These are phyloP conservation scores for Misgurnus mizolepis DNA, from an alignment of 2,113 vertebrate species.

Conservation along the genomic window DNA sequence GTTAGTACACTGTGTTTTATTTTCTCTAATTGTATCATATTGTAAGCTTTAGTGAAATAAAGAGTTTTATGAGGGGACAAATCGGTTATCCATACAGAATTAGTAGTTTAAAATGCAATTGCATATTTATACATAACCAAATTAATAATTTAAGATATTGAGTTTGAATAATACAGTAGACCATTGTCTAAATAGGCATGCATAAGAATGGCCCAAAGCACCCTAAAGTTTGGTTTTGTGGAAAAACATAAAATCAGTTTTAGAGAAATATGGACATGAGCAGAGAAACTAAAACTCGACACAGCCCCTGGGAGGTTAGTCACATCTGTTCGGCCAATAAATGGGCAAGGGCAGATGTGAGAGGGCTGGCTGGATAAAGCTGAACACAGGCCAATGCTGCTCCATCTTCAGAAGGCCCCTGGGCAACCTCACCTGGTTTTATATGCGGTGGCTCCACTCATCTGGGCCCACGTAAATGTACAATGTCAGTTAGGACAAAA, in stretches of 20 bases:
- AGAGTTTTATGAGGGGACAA: neutral
- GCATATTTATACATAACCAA: no score
- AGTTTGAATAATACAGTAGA: neutral
- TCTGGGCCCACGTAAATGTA: constrained; percentile 21
- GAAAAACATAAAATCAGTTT: neutral
- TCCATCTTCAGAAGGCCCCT: constrained; percentile 27
- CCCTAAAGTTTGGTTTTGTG: constrained; percentile 22
- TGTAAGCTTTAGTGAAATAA: neutral
- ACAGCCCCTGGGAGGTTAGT: constrained; percentile 39
- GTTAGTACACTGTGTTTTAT: no score
- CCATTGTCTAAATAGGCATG: constrained; percentile 11
- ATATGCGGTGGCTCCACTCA: constrained; percentile 12
- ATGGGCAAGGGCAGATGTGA: constrained; percentile 35
- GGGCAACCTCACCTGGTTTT: constrained; percentile 25
- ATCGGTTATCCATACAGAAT: neutral
- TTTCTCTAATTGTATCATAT: no score
- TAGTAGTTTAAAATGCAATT: no score
- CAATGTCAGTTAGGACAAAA: constrained; percentile 20
- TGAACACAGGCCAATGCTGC: constrained; percentile 34
- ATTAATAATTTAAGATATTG: neutral
- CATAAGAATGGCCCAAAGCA: constrained; percentile 11
- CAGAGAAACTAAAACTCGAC: constrained; percentile 31
- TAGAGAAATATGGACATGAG: neutral
- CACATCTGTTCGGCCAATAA: constrained; percentile 51
- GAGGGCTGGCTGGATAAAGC: constrained; percentile 42